These are phyloP conservation scores for Drusus annulatus DNA, from an alignment of 1,140 invertebrate species.

Conservation along the genomic window DNA sequence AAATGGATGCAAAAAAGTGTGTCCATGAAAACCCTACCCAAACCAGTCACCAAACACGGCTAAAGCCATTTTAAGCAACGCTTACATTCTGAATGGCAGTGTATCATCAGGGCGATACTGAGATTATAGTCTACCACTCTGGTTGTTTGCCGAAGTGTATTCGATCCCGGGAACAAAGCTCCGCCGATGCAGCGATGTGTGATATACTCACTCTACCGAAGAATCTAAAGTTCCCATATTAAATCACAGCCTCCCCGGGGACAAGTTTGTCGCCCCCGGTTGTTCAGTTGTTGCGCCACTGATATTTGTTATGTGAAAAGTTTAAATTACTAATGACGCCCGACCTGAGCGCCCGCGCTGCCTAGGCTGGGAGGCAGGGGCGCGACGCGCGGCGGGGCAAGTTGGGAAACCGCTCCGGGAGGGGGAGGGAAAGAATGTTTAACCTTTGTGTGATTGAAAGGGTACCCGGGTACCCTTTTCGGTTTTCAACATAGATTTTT, in stretches of 20 bases:
- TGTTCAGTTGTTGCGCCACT: slow-evolving; percentile 22
- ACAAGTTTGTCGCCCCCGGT: slow-evolving; percentile 34
- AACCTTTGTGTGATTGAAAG: no score
- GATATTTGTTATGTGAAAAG: slow-evolving; percentile 50
- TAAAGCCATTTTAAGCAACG: no score
- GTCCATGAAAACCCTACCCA: no score
- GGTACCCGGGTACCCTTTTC: no score
- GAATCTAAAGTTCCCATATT: slow-evolving; percentile 4
- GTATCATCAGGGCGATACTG: no score
- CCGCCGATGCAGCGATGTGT: slow-evolving; percentile 1
- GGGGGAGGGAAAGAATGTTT: neutral
- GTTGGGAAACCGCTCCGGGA: neutral
- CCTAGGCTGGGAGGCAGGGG: neutral
- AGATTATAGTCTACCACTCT: no score
- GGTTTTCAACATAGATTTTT: no score
- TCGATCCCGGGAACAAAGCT: no score
- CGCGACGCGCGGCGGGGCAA: neutral
- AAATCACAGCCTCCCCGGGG: slow-evolving; percentile 11
- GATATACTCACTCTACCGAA: neutral
- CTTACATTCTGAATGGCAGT: no score
- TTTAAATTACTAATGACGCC: slow-evolving; percentile 46
- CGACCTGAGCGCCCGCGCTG: neutral
- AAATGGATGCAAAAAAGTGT: no score
- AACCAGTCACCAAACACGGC: no score
- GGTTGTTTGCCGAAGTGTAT: no score